Base-by-base conservation (phyloP, 2,113 vertebrate species). In the Prinia subflava region DNA sequence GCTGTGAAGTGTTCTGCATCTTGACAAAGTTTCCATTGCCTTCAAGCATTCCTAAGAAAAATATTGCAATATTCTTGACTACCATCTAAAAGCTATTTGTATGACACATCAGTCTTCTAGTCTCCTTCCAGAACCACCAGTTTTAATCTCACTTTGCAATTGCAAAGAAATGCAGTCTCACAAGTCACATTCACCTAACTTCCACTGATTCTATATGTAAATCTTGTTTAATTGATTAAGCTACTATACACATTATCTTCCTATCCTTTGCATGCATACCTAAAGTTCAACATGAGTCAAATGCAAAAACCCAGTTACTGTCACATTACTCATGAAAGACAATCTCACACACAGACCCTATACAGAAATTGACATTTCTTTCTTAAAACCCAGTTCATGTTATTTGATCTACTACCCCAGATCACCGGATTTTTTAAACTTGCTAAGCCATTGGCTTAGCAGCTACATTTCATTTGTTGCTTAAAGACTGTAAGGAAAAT, bases 11-110 rank as follows among this genome's bases (percentile, higher is more conserved):
- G 49, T 92, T 98, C 92, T 97, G 95, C 65, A 96, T 97, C 95
- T 99, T 99, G 71, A 98, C 82, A 95, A 98, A 99, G 39, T 95
- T 98, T 94, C 96, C 96, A 56, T 53, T 97, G 92, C 98, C 92
- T 73, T 89, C 85, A 83, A 90, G 67, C 13, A 95, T 75, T 78
- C 95, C 98, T 99, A 94, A 11, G 56, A 93, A 84, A 84, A 64
- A 85, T 14, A 69, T 16, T 91, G 63, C 23, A 82, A 44, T 64
- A 86, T 23, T 93, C 33, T 46, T 84, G 18, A 82, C 28, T 79
- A 31, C 17, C n/a, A 52, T 17, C 49, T 64, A 44, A 49, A 91
- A 60, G 7, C 22, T 79, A 67, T 44, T 60, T 64, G 15, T 37
- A 47, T 42, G 35, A 75, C 23, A 59, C 4, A 53, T 53, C 2